Conservation (phyloP, 2,888 invertebrate species). For the Drosophila putrida region DNA sequence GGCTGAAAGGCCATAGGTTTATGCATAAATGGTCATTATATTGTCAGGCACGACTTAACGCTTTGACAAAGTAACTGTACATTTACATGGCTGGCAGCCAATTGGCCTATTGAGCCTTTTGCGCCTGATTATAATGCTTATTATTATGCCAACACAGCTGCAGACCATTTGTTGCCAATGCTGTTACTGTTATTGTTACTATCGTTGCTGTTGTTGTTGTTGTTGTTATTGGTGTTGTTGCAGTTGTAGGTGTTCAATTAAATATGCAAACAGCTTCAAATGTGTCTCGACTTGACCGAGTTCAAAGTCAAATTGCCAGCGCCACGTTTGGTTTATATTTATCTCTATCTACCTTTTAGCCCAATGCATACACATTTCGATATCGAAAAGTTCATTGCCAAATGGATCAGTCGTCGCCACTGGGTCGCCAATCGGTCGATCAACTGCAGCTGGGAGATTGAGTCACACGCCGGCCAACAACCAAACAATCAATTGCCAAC, state of each 20-base stretch:
- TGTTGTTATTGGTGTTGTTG: slow-evolving; percentile 16
- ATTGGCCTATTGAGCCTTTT: slow-evolving; percentile 76
- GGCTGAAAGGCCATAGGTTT: slow-evolving; percentile 49
- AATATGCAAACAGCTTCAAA: slow-evolving; percentile 79
- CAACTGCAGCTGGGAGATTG: slow-evolving; percentile 72
- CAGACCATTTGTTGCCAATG: slow-evolving; percentile 59
- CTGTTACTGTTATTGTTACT: slow-evolving; percentile 21
- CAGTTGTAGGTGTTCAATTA: slow-evolving; percentile 80
- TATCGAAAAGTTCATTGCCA: slow-evolving; percentile 79
- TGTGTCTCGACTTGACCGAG: slow-evolving; percentile 80
- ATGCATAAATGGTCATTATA: slow-evolving; percentile 69
- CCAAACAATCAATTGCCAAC: slow-evolving; percentile 17
- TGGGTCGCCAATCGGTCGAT: slow-evolving; percentile 72
- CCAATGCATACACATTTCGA: slow-evolving; percentile 55
- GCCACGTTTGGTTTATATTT: slow-evolving; percentile 49
- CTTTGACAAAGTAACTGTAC: slow-evolving; percentile 70
- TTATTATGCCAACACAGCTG: slow-evolving; percentile 72
- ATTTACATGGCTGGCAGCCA: slow-evolving; percentile 69
- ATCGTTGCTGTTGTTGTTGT: slow-evolving; percentile 25
- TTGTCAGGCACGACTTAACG: slow-evolving; percentile 72
- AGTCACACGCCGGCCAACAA: slow-evolving; percentile 67
- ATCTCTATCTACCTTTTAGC: slow-evolving; percentile 53
- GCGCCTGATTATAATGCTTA: slow-evolving; percentile 78
- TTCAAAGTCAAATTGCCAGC: slow-evolving; percentile 77
- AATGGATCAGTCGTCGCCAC: slow-evolving; percentile 68